These are phyloP conservation scores for Picathartes gymnocephalus DNA, from an alignment of 2,113 vertebrate genomes.

Conservation along the genomic window DNA sequence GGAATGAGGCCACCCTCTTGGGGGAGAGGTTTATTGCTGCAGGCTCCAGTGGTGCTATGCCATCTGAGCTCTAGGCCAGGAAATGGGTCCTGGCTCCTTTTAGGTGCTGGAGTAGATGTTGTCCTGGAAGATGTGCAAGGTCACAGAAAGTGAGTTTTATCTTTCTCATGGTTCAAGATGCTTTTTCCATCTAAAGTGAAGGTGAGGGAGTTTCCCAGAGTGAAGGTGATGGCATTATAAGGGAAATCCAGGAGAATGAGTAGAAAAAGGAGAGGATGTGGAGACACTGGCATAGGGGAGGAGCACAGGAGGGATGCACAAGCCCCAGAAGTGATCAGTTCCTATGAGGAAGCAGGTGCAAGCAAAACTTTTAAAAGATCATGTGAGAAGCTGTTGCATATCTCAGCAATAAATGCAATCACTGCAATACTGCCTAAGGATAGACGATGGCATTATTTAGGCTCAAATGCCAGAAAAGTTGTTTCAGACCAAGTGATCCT, in stretches of 20 bases:
- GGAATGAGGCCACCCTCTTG: not conserved
- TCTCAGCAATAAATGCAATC: not conserved
- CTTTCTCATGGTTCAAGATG: not conserved
- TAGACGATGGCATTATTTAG: not conserved
- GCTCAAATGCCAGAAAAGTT: not conserved
- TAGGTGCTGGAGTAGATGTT: not conserved
- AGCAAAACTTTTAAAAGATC: not conserved
- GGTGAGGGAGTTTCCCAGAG: not conserved
- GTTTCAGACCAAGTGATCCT: not conserved
- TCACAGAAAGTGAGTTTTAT: not conserved
- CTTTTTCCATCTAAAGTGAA: not conserved
- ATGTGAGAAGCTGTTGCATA: not conserved
- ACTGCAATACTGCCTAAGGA: not conserved
- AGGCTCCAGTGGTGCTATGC: not conserved
- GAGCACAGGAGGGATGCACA: not conserved
- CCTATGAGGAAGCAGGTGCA: not conserved
- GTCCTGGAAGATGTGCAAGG: not conserved
- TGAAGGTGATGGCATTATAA: not conserved
- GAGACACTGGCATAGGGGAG: not conserved
- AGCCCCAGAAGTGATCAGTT: not conserved
- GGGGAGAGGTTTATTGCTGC: not conserved
- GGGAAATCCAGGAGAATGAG: not conserved
- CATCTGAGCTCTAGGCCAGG: not conserved
- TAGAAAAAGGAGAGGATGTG: not conserved
- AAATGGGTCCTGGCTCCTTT: not conserved